phyloP scores from a whole-genome alignment of 2,888 invertebrate species.

The Catonia carolina region DNA sequence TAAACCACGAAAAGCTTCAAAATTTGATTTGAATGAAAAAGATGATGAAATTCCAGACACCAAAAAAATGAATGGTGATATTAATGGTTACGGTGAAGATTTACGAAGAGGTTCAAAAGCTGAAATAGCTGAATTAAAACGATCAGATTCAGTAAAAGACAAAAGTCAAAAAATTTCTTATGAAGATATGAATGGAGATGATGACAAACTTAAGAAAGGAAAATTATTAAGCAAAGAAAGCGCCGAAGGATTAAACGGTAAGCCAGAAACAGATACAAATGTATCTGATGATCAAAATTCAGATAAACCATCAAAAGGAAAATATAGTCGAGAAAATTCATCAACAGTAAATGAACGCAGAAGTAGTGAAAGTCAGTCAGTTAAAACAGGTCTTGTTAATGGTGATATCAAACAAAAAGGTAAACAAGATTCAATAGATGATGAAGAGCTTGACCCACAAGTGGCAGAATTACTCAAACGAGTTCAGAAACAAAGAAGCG shows the following conservation, averaged over 20 bases:
- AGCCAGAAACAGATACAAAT: background rate
- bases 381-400: conserved; percentile 20
- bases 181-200: background rate
- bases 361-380: no score
- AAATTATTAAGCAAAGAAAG: background rate
- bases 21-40: background rate
- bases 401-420: conserved; percentile 35
- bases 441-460: conserved; percentile 44
- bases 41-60: background rate
- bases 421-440: conserved; percentile 26
- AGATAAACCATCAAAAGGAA: background rate
- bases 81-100: background rate
- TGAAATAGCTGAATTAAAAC: background rate
- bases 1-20: background rate
- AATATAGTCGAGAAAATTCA: background rate
- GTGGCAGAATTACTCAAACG: conserved; percentile 57
- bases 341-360: no score
- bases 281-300: background rate
- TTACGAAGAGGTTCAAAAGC: background rate
- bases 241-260: background rate
- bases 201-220: background rate
- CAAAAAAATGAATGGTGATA: background rate
- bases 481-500: conserved; percentile 61
- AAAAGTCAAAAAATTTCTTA: background rate
- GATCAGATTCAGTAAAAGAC: background rate